Percentiles rank a stretch among this genome's conserved stretches.
These are phyloP conservation scores for Oreochromis niloticus DNA, from an alignment of 2,113 vertebrate species.

Conservation along the genomic window DNA sequence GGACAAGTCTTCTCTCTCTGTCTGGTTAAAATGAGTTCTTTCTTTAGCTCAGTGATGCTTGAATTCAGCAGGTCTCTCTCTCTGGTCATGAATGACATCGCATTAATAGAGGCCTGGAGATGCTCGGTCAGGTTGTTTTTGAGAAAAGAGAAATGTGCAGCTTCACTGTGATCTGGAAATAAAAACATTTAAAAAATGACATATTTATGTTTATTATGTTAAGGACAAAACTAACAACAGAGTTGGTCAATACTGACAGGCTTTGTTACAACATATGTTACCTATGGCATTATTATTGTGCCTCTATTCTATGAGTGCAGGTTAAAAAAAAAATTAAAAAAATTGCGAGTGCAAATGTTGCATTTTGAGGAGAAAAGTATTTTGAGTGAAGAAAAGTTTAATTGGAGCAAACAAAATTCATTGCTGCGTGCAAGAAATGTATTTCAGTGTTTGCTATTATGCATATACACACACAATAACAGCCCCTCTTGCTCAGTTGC, in stretches of 20 bases:
- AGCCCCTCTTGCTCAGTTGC: background rate
- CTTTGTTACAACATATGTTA: background rate
- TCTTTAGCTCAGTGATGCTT: background rate
- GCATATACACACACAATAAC: background rate
- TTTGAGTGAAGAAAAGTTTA: fast-evolving
- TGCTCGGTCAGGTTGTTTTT: background rate
- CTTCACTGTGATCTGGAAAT: background rate
- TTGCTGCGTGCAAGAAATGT: fast-evolving
- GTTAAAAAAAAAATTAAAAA: fast-evolving
- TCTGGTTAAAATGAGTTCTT: background rate
- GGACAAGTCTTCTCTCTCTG: background rate
- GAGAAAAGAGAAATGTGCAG: background rate
- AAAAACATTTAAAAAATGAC: fast-evolving
- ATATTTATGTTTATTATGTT: background rate
- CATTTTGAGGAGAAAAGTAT: background rate
- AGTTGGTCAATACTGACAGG: fast-evolving
- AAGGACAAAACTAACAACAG: background rate
- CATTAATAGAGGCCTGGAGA: background rate
- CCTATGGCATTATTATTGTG: fast-evolving
- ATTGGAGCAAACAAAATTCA: fast-evolving
- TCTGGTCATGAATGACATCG: background rate
- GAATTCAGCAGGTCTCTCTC: background rate
- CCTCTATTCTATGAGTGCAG: background rate
- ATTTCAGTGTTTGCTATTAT: background rate
- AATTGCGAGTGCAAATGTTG: too few relatives aligned